A percentile compares a stretch with the other conserved stretches of the same genome.
These are phyloP conservation scores for Diogma glabrata DNA, from an alignment of 2,888 invertebrate species.

Conservation along the genomic window DNA sequence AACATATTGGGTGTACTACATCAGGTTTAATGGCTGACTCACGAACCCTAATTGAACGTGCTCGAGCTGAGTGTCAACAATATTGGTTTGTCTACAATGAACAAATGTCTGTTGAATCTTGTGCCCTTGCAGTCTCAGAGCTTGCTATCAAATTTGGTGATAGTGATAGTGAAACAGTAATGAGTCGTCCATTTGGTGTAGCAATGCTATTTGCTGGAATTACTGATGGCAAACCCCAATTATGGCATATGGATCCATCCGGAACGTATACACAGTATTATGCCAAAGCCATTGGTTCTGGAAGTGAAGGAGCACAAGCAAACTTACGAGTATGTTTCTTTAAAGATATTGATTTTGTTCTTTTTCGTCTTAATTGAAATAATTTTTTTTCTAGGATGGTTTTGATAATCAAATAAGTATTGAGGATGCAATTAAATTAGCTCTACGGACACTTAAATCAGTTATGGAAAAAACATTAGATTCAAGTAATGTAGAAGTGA, in stretches of 20 bases:
- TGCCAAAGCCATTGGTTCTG: conserved; percentile 98
- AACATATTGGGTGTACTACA: conserved; percentile 94
- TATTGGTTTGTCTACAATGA: conserved; percentile 98
- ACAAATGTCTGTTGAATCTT: conserved; percentile 92
- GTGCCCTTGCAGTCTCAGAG: conserved; percentile 97
- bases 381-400: conserved; percentile 41
- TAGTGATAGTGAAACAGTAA: conserved; percentile 87
- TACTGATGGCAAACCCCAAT: conserved; percentile 86
- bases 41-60: conserved; percentile 83
- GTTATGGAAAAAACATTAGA: conserved; percentile 99
- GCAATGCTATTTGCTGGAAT: conserved; percentile 91
- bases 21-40: conserved; percentile 98
- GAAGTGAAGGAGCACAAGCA: conserved; percentile 98
- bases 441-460: conserved; percentile 91
- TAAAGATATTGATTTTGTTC: not conserved
- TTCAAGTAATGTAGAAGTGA: conserved; percentile 94
- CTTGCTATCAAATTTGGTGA: conserved; percentile 99
- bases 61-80: conserved; percentile 92
- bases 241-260: conserved; percentile 98
- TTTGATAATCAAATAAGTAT: conserved; percentile 82
- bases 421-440: conserved; percentile 81
- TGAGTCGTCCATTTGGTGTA: conserved; percentile 98
- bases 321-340: conserved; percentile 46
- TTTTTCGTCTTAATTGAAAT: not conserved
- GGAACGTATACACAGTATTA: conserved; percentile 97